Evolutionary conservation across 1,140 invertebrate genomes (phyloP).

Genomic region (Druon quercuslanigerum): DNA sequence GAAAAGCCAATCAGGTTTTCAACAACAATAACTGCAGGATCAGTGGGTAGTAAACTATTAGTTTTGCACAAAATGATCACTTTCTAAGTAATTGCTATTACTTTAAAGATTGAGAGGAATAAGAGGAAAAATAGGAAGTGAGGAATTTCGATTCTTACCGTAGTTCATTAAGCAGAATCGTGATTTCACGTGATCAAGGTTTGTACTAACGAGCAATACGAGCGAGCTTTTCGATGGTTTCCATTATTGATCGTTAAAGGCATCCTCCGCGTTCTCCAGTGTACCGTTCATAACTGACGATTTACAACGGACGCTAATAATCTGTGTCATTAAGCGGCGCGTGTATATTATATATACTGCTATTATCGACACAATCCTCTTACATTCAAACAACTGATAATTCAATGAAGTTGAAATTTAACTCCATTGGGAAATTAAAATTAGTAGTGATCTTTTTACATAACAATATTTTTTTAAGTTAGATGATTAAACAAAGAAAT

Average conservation of each 20-base stretch:
- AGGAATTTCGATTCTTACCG: neutral
- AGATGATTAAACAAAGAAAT: too few relatives aligned
- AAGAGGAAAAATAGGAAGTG: neutral
- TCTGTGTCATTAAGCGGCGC: slow-evolving; percentile 44
- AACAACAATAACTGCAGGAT: too few relatives aligned
- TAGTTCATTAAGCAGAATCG: slow-evolving; percentile 18
- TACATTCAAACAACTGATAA: slow-evolving; percentile 11
- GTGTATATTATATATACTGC: slow-evolving; percentile 28
- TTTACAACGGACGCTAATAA: slow-evolving; percentile 53
- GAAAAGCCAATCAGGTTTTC: too few relatives aligned
- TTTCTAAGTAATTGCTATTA: neutral
- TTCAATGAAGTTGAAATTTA: neutral
- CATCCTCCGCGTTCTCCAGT: slow-evolving; percentile 47
- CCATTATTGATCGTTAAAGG: slow-evolving; percentile 36
- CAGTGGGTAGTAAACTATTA: too few relatives aligned
- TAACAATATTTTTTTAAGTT: too few relatives aligned
- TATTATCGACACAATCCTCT: slow-evolving; percentile 9
- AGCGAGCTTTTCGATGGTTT: slow-evolving; percentile 17
- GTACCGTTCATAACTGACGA: slow-evolving; percentile 49
- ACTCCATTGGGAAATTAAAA: neutral
- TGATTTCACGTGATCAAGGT: slow-evolving; percentile 18
- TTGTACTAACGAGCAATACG: slow-evolving; percentile 25
- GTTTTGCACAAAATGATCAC: neutral
- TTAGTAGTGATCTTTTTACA: neutral
- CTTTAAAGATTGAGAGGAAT: neutral